Evolutionary conservation across 92 coral and sea anemone genomes (phyloP).

Genomic region (Porites rus): DNA sequence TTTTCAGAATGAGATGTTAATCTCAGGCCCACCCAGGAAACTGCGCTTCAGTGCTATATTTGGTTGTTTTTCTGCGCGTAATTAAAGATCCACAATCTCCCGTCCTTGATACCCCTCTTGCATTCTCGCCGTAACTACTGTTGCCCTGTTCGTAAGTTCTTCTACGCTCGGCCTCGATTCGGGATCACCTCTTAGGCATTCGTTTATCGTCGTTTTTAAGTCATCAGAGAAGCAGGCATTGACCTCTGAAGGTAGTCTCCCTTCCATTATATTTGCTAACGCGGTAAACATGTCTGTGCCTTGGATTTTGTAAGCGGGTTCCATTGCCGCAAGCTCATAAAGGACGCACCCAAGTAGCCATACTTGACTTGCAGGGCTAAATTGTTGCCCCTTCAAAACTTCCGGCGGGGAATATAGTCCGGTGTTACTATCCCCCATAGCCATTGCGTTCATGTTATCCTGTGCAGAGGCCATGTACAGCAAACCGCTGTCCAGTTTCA

Average conservation of each 20-base stretch:
- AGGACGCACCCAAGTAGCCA: constrained; percentile 92
- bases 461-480: constrained; percentile 69
- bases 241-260: constrained; percentile 62
- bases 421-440: constrained; percentile 73
- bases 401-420: constrained; percentile 95
- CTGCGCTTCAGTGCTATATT: background rate
- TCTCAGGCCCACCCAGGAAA: too few species aligned
- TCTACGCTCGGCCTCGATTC: constrained; percentile 71
- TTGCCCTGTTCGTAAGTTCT: constrained; percentile 59
- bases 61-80: background rate
- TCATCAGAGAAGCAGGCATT: constrained; percentile 44
- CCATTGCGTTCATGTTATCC: constrained; percentile 78
- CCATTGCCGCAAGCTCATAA: constrained; percentile 86
- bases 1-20: too few species aligned
- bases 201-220: constrained; percentile 42
- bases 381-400: constrained; percentile 82
- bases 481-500: constrained; percentile 92
- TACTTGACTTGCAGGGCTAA: constrained; percentile 73
- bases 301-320: constrained; percentile 90
- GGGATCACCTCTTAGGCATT: constrained; percentile 51
- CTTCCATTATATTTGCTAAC: constrained; percentile 94
- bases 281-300: constrained; percentile 97
- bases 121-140: constrained; percentile 41
- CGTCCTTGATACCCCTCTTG: constrained; percentile 52
- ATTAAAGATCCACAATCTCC: constrained; percentile 56